Base-by-base conservation (phyloP, 2,797 vertebrate genomes). In the Danionella dracula region DNA sequence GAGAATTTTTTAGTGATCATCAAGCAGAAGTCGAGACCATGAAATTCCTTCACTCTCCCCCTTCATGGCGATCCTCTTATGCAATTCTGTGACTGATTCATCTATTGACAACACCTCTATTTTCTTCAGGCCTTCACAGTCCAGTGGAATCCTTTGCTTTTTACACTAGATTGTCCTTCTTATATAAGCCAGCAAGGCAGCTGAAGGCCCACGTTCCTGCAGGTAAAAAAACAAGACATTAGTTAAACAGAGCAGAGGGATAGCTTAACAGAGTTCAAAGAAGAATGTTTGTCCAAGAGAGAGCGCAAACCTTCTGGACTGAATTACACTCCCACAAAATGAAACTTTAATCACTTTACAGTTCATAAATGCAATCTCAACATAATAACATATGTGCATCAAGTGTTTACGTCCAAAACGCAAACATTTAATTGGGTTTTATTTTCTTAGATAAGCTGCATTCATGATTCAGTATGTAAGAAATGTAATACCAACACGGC, bases 41-140 rank as follows among this genome's bases (percentile, higher is more conserved):
- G 75, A 79, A 79, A 72, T 66, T 45, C 63, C 76, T 66, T 81
- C 75, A 68, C 76, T 78, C 70, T 79, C 78, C 76, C 79, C 82
- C 86, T 82, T 83, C 88, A 89, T 90, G 84, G 78, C 82, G 51
- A 79, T 77, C 82, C 53, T 45, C 19, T 10, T 34, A 32, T 5
- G 46, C 49, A 29, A 34, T 55, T 66, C 12, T 40, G 34, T 59
- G 31, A 55, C 17, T 20, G 21, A 65, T 61, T 62, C 72, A 70
- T 78, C 66, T 35, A 56, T 68, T 66, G 57, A 17, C 35, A 16
- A 15, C 31, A 13, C 38, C 51, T 34, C 41, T 46, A 27, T 41
- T 48, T 40, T 46, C 51, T 55, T 68, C 74, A 66, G 45, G 41
- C 62, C 70, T 71, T 68, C 32, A 55, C 78, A 66, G 69, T 57